Base-by-base conservation (phyloP, 2,797 vertebrate species). In the Amblyopsis hoosieri region DNA sequence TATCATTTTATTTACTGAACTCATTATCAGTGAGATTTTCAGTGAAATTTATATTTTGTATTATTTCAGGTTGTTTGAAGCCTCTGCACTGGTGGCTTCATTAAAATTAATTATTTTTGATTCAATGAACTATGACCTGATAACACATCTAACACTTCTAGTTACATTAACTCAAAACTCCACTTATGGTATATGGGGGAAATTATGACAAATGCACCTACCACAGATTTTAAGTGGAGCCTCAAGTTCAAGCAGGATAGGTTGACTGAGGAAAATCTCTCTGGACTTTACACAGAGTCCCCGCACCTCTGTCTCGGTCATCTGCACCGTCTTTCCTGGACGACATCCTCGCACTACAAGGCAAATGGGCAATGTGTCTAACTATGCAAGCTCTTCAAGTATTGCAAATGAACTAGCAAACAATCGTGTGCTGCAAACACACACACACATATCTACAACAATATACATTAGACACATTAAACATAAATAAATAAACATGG, bases 221-320 rank as follows among this genome's bases (percentile, higher is more conserved):
- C 96, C 96, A 85, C 96, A 97, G 57, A 97, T 97, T 91, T 97
- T 97, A 72, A 97, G 89, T 1, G 96, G 96, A 60, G 96, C 96
- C 78, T 97, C 96, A 76, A 97, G 91, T 74, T 97, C 96, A 72
- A 97, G 85, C 63, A 97, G 94, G 86, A 97, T 97, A 59, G 96
- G 96, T 83, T 97, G 96, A 82, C 96, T 97, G 85, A 97, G 95
- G 86, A 97, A 97, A 86, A 97, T 97, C 87, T 97, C 96, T 58
- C 96, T 91, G 79, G 96, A 97, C 77, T 97, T 97, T 90, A 97
- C 96, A 85, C 96, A 97, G 64, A 97, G 92, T 33, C 96, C 96
- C 5, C 96, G 90, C 59, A 97, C 96, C 90, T 97, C 96, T 19
- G 96, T 95, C 91, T 97, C 96, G 0, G 95, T 94, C 96, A 97